Base-by-base conservation (phyloP, 2,113 vertebrate species). In the Pseudopodoces humilis region DNA sequence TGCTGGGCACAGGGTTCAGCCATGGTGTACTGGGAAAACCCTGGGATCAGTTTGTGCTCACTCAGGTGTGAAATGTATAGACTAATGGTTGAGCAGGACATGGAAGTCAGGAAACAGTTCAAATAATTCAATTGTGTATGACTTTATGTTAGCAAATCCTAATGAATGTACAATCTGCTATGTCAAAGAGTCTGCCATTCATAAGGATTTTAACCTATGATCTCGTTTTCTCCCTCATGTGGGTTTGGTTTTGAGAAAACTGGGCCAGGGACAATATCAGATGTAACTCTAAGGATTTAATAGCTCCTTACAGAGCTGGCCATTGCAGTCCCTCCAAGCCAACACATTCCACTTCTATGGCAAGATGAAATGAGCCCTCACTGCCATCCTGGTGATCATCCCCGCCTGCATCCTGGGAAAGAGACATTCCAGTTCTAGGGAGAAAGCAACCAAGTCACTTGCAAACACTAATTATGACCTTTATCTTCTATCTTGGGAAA, bases 221-320 rank as follows among this genome's bases (percentile, higher is more conserved):
- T 5, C 27, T 84, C 3, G 0, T 72, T 39, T 33, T 68, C 30
- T 39, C 69, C 16, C 25, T 46, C 39, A 18, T 0, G 0, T 37
- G 33, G 7, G 25, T 79, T 78, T 85, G 56, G n/a, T 37, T 92
- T 79, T 28, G 65, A 59, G 62, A 78, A 62, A 59, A 23, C 14
- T 27, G 35, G 30, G 14, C 33, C 35, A 13, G 14, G 9, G 49
- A 10, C 1, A 3, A 59, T 56, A 17, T 15, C 12, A 2, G 18
- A 27, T 33, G 4, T 8, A 70, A 76, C 19, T 17, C 20, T 63
- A 62, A 50, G 39, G 59, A 68, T 76, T 86, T 65, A 64, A 43
- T 27, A 86, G n/a, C 31, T 52, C 25, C 31, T 91, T 47, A 35
- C 41, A 60, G 23, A 72, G 49, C 6, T 47, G 39, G 10, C 33